These are phyloP conservation scores for Apostichopus parvimensis DNA, from an alignment of 35 echinoderm and acorn worm species.

Conservation along the genomic window DNA sequence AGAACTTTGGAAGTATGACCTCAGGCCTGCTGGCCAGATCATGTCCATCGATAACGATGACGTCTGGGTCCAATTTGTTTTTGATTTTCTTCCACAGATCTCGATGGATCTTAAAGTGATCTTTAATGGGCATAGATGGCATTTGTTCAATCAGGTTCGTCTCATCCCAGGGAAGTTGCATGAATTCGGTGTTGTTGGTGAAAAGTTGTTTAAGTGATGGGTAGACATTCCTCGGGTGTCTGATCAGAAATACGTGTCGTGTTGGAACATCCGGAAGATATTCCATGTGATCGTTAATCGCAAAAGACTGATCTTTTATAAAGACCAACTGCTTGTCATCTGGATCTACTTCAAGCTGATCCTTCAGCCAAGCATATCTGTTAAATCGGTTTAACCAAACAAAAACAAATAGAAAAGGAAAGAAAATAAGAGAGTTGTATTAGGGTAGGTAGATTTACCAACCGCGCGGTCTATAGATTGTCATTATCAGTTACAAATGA, in stretches of 20 bases:
- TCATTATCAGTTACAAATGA: too few species aligned
- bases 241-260: neutral
- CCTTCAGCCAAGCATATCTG: neutral
- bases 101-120: neutral
- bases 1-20: too few species aligned
- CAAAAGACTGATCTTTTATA: neutral
- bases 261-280: neutral
- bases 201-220: neutral
- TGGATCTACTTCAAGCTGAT: neutral
- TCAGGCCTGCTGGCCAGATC: neutral
- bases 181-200: neutral
- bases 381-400: neutral
- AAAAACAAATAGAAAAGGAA: neutral
- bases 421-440: too few species aligned
- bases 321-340: neutral
- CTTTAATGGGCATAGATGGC: neutral
- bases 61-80: neutral
- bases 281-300: neutral
- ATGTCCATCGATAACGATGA: too few species aligned
- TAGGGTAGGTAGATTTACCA: too few species aligned
- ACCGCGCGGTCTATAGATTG: too few species aligned
- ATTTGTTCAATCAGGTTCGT: neutral
- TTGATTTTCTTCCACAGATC: neutral
- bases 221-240: conserved; percentile 14
- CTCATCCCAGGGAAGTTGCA: neutral